Evolutionary conservation across 1,140 invertebrate genomes (phyloP), one percentile per base, ranked within the genome.

Genomic region (Belonocnema kinseyi): DNA sequence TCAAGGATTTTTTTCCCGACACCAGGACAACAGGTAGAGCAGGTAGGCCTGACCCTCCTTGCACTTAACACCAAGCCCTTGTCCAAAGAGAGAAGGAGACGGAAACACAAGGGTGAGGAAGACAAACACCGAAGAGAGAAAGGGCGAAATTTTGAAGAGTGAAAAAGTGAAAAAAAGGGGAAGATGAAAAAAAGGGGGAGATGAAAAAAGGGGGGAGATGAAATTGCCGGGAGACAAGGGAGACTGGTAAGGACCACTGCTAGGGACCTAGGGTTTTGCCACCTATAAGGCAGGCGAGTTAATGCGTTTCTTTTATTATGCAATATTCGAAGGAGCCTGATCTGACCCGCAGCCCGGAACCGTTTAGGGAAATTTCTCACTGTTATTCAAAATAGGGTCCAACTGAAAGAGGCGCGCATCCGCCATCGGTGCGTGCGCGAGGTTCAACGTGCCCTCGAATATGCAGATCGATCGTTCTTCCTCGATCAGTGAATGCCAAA

Each of bases 341-440:
- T 86, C 86, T 85, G 82, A 79, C 81, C 82, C 78, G 81, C 77
- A 80, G 84, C 81, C 82, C 83, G 85, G 81, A 87, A 90, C 88
- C 88, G 86, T 91, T 91, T 91, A 91, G 89, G 89, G 81, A 91
- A 91, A 91, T 90, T 89, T 85, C 83, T 83, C 83, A 85, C 79
- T 90, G 88, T 90, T 91, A 91, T 91, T 89, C 88, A 90, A 91
- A 91, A 88, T 85, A 91, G 89, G 89, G 84, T 84, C 88, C 83
- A 85, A 89, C 83, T 83, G 86, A 85, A 86, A 87, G 85, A 85
- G 79, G 78, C 78, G 72, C 80, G 77, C 74, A 40, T 80, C 74
- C 80, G 73, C 33, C 73, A 74, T 83, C 80, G 56, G 58, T 78
- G 40, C 79, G 66, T 74, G 72, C 78, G 75, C 77, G 70, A 50